Percentiles rank a stretch among this genome's conserved stretches.
Evolutionary conservation across 2,888 invertebrate species (phyloP).

Genomic region (Tortricodes alternella): DNA sequence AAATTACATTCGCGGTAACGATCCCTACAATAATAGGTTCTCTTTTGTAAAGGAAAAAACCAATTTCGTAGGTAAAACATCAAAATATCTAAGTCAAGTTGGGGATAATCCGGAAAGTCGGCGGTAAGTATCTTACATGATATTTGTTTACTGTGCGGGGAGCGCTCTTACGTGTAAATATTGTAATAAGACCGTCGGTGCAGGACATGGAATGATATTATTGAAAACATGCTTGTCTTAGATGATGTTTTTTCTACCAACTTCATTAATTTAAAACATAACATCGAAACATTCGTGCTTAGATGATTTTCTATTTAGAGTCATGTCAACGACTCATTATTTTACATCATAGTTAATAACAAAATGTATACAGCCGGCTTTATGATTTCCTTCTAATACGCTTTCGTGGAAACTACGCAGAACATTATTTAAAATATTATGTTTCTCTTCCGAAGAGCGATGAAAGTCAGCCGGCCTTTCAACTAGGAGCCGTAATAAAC

Average conservation of each 20-base stretch:
- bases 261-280: too few species aligned
- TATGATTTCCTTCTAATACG: conserved; percentile 18
- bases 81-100: conserved; percentile 71
- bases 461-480: conserved; percentile 25
- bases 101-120: conserved; percentile 60
- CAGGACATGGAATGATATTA: conserved; percentile 23
- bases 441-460: conserved; percentile 10
- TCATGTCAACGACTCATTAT: not conserved
- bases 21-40: conserved; percentile 65
- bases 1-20: conserved; percentile 69
- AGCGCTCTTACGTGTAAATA: conserved; percentile 34
- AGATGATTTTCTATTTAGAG: not conserved
- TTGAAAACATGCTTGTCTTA: conserved; percentile 7
- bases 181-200: conserved; percentile 29
- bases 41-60: conserved; percentile 65
- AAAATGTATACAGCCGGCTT: conserved; percentile 7
- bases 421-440: conserved; percentile 27
- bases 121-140: conserved; percentile 60
- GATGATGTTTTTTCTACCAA: not conserved
- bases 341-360: not conserved
- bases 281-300: not conserved
- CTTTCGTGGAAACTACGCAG: conserved; percentile 18
- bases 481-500: conserved; percentile 27
- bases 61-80: conserved; percentile 70
- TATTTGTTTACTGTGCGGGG: conserved; percentile 50